Percentiles rank a stretch among this genome's conserved stretches.
Conservation (phyloP, 2,797 vertebrate genomes). For the Siniperca scherzeri region DNA sequence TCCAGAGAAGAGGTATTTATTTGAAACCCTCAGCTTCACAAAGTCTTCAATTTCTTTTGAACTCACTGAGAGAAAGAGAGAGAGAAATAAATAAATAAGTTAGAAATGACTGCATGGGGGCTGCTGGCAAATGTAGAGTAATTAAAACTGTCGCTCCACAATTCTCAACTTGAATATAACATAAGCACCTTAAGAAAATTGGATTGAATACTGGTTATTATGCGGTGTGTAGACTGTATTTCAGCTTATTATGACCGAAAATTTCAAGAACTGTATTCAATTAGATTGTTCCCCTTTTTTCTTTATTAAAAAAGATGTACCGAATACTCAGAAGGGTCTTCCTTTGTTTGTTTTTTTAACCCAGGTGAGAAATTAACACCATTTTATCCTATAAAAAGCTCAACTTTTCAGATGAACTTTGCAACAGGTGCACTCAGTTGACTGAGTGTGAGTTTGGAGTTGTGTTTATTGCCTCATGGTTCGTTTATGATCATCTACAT, state of each 20-base stretch:
- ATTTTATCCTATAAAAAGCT: neutral
- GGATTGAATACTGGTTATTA: neutral
- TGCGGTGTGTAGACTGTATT: neutral
- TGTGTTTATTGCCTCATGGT: neutral
- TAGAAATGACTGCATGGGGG: neutral
- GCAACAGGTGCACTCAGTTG: neutral
- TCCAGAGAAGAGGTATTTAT: slow-evolving; percentile 81
- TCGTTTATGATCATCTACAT: neutral
- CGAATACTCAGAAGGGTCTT: neutral
- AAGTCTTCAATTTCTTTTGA: slow-evolving; percentile 77
- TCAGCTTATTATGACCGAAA: neutral
- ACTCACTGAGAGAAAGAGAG: slow-evolving; percentile 66
- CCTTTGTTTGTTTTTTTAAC: too few relatives aligned
- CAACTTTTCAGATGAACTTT: neutral
- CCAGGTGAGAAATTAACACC: neutral
- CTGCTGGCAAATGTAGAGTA: too few relatives aligned
- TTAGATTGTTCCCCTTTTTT: neutral
- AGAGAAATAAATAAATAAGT: neutral
- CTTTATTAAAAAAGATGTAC: neutral
- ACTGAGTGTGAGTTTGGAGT: neutral
- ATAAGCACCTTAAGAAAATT: neutral
- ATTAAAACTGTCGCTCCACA: too few relatives aligned
- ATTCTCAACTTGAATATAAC: neutral
- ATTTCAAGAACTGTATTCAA: neutral
- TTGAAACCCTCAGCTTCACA: slow-evolving; percentile 82